Conservation (phyloP, 1,140 invertebrate genomes). For the Ridgeia piscesae region DNA sequence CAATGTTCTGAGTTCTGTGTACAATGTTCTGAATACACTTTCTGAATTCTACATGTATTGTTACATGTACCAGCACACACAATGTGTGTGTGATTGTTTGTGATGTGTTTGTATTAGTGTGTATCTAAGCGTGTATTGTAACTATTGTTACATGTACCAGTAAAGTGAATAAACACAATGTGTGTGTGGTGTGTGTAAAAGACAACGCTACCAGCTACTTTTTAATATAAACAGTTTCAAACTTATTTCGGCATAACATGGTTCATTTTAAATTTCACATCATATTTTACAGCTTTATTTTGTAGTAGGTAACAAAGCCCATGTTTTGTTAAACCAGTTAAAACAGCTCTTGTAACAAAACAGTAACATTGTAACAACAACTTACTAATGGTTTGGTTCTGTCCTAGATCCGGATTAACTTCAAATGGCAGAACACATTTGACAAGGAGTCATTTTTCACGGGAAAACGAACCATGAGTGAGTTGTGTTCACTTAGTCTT, state of each 20-base stretch:
- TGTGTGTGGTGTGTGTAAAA: neutral
- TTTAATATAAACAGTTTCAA: neutral
- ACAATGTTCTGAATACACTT: too few species aligned
- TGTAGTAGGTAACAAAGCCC: neutral
- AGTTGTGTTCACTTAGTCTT: constrained; percentile 51
- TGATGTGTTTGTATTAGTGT: too few species aligned
- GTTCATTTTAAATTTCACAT: neutral
- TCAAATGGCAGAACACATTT: constrained; percentile 99
- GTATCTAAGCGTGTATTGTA: too few species aligned
- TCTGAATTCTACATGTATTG: too few species aligned
- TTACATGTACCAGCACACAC: too few species aligned
- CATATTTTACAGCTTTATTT: neutral
- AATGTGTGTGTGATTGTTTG: too few species aligned
- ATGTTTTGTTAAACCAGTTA: neutral
- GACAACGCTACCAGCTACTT: neutral
- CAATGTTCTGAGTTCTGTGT: too few species aligned
- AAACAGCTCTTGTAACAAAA: too few species aligned
- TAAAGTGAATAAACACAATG: too few species aligned
- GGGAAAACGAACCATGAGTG: constrained; percentile 88
- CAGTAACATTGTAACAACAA: neutral
- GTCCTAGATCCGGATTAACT: constrained; percentile 64
- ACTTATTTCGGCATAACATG: neutral
- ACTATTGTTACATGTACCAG: too few species aligned
- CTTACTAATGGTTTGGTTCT: neutral
- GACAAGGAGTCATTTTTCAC: constrained; percentile 93